Conservation (phyloP, 2,113 vertebrate genomes). For the Aleadryas rufinucha region DNA sequence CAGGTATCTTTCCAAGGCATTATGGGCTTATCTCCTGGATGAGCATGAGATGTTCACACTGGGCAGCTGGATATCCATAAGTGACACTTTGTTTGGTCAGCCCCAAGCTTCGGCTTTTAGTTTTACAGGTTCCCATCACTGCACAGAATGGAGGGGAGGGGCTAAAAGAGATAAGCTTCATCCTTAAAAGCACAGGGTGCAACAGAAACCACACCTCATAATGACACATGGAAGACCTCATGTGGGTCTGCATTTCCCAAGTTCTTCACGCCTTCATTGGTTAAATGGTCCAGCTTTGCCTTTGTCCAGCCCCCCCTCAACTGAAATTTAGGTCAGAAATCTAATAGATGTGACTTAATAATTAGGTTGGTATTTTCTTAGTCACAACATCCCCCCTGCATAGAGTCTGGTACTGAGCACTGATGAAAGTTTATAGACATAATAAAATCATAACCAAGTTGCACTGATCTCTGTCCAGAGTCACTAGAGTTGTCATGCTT, state of each 20-base stretch:
- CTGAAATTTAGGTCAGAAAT: background rate
- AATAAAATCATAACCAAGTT: background rate
- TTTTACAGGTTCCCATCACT: background rate
- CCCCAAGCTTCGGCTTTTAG: background rate
- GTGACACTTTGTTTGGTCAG: background rate
- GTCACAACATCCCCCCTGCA: background rate
- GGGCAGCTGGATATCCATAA: background rate
- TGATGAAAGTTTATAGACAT: background rate
- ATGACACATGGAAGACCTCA: background rate
- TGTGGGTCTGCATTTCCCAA: background rate
- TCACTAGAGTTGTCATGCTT: background rate
- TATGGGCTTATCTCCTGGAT: background rate
- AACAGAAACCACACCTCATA: background rate
- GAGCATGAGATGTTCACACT: background rate
- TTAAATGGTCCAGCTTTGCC: background rate
- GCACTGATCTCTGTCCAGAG: background rate
- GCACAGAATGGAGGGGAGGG: background rate
- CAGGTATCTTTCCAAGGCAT: background rate
- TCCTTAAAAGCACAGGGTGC: background rate
- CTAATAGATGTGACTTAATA: background rate
- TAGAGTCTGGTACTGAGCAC: background rate
- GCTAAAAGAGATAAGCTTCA: background rate
- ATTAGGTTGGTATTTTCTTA: background rate
- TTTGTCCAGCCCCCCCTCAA: background rate
- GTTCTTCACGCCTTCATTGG: background rate